phyloP scores from a whole-genome alignment of 2,888 invertebrate genomes.

The Cheilosia urbana region DNA sequence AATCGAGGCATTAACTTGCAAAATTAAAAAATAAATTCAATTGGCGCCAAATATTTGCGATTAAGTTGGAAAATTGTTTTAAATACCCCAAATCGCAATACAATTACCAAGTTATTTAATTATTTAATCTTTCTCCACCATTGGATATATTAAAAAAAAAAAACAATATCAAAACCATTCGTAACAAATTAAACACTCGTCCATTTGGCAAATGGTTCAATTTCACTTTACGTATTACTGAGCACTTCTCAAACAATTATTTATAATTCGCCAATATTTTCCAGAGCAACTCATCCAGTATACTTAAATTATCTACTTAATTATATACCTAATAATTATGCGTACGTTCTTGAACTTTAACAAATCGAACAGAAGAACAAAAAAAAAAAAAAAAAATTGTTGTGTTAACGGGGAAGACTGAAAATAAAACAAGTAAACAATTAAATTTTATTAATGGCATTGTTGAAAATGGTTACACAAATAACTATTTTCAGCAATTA shows the following conservation, averaged over 20 bases:
- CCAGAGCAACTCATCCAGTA: neutral
- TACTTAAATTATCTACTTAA: neutral
- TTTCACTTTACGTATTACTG: conserved; percentile 4
- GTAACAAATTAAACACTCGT: conserved; percentile 16
- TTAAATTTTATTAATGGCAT: too few species aligned
- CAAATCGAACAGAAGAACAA: neutral
- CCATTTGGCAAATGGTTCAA: conserved; percentile 23
- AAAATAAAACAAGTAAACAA: too few species aligned
- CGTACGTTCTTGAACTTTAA: neutral
- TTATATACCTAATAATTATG: neutral
- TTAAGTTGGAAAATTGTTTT: too few species aligned
- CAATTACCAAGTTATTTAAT: too few species aligned
- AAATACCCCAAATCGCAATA: too few species aligned
- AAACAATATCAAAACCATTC: neutral
- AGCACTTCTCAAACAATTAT: conserved; percentile 28
- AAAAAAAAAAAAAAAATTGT: neutral
- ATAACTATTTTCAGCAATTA: too few species aligned
- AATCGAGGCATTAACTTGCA: too few species aligned
- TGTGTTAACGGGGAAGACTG: neutral
- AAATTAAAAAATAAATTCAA: too few species aligned
- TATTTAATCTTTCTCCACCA: neutral
- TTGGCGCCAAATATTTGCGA: too few species aligned
- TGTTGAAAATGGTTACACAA: too few species aligned
- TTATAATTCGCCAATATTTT: conserved; percentile 20
- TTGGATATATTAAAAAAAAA: conserved; percentile 30